These are phyloP conservation scores for Nineta flava DNA, from an alignment of 2,888 invertebrate species.

Conservation along the genomic window DNA sequence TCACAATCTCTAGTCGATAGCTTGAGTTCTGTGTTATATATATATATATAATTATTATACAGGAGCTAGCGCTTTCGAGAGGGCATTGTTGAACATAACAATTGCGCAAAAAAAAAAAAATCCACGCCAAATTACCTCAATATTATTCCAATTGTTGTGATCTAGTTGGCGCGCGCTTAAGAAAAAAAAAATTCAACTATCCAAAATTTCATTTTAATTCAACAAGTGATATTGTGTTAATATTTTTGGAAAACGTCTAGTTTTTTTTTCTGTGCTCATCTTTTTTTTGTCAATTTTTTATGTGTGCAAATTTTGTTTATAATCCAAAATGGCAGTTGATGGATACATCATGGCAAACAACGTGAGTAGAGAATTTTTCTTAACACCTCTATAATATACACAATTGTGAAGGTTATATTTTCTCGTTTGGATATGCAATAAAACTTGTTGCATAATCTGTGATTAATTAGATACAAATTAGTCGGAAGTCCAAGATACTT, in stretches of 20 bases:
- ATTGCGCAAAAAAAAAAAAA: background rate
- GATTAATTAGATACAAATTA: no score
- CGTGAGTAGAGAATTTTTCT: background rate
- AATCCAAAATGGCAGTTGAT: background rate
- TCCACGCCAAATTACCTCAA: background rate
- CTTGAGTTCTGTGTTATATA: background rate
- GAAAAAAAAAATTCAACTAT: background rate
- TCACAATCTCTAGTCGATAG: slow-evolving; percentile 1
- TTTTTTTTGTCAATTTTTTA: background rate
- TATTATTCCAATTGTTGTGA: background rate
- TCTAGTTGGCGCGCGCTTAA: background rate
- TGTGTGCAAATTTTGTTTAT: background rate
- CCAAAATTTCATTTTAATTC: background rate
- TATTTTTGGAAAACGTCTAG: background rate
- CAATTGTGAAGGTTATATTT: no score
- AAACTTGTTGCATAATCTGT: no score
- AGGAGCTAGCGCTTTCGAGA: background rate
- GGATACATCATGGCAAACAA: background rate
- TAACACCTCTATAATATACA: background rate
- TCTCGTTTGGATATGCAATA: no score
- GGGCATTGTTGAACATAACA: background rate
- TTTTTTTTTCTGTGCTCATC: no score
- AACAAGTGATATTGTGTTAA: background rate
- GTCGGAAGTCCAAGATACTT: no score
- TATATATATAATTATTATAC: background rate